These are phyloP conservation scores for Thymelicus lineola DNA, from an alignment of 2,888 invertebrate species.

Conservation along the genomic window DNA sequence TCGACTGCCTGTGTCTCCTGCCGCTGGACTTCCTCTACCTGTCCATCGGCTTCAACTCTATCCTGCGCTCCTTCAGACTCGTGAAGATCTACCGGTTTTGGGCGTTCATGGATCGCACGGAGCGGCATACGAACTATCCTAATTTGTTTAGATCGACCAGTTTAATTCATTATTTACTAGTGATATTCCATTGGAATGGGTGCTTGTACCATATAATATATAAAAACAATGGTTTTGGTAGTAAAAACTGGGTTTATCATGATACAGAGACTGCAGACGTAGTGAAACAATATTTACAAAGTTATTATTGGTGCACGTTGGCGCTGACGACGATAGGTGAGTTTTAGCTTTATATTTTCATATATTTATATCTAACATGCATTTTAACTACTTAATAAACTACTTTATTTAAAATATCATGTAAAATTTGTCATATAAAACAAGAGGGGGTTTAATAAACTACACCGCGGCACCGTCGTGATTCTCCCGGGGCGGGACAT, in stretches of 20 bases:
- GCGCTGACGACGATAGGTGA: conserved; percentile 97
- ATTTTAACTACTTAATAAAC: no score
- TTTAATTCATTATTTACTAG: conserved; percentile 97
- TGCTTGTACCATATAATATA: conserved; percentile 98
- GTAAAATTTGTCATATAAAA: background rate
- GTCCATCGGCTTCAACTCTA: conserved; percentile 98
- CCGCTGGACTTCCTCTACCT: conserved; percentile 99
- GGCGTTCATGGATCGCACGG: conserved; percentile 99
- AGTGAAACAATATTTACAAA: conserved; percentile 97
- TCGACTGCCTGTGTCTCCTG: conserved; percentile 98
- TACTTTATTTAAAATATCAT: background rate
- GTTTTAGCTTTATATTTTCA: conserved; percentile 48
- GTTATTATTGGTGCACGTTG: conserved; percentile 99
- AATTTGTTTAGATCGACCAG: conserved; percentile 97
- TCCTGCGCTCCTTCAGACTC: conserved; percentile 96
- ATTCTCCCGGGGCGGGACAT: no score
- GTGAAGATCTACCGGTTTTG: conserved; percentile 99
- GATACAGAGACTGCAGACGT: conserved; percentile 95
- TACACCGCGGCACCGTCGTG: no score
- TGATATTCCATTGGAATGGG: conserved; percentile 99
- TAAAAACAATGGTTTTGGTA: conserved; percentile 97
- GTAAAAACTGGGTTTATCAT: conserved; percentile 96
- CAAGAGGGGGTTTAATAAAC: no score
- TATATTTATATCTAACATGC: background rate
- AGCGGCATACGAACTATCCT: conserved; percentile 99